phyloP scores from a whole-genome alignment of 2,113 vertebrate genomes.

The Chamaea fasciata region DNA sequence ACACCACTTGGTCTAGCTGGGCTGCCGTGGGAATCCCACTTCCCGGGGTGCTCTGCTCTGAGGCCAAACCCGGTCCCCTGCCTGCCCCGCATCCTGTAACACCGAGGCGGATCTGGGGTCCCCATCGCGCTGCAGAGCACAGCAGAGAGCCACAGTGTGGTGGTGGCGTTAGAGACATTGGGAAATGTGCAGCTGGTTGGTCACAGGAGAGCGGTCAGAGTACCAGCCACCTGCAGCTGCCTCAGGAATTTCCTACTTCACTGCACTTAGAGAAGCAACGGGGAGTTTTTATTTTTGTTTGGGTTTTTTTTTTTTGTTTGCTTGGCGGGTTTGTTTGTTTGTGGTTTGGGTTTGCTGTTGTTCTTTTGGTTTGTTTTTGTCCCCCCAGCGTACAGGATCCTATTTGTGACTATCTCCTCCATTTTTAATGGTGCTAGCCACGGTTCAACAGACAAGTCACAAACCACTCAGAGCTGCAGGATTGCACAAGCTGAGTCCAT shows the following conservation, averaged over 20 bases:
- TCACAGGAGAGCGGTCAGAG: neutral
- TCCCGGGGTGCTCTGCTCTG: fast-evolving
- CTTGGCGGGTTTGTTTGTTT: too few relatives aligned
- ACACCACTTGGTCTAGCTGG: neutral
- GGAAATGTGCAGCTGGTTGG: neutral
- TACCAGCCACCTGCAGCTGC: neutral
- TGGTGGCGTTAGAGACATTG: neutral
- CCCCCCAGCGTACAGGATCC: fast-evolving
- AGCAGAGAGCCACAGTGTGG: fast-evolving
- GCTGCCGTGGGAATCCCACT: neutral
- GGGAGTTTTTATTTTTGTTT: too few relatives aligned
- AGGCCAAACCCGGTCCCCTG: neutral
- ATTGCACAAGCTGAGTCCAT: fast-evolving
- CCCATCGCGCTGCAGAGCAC: neutral
- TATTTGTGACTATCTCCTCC: neutral
- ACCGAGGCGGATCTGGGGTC: fast-evolving
- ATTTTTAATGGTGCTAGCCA: neutral
- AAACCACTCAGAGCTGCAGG: neutral
- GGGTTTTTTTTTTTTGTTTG: neutral
- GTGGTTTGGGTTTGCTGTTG: too few relatives aligned
- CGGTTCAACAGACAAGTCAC: fast-evolving
- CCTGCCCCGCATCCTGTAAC: too few relatives aligned
- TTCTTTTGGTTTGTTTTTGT: too few relatives aligned
- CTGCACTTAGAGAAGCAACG: neutral
- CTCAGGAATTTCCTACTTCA: neutral